Conservation (phyloP, 2,797 vertebrate genomes). For the Artibeus lituratus region DNA sequence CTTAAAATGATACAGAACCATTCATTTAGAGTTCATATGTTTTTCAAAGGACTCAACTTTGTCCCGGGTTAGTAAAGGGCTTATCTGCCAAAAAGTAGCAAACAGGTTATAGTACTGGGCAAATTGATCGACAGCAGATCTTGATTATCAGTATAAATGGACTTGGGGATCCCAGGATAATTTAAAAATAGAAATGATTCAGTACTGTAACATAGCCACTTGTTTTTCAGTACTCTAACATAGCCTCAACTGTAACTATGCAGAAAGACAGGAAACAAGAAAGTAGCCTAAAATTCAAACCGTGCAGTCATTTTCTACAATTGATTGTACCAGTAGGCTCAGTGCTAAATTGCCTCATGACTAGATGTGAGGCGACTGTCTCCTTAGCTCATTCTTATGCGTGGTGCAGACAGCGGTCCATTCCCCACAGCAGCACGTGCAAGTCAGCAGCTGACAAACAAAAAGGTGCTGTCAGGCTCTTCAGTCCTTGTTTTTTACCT, state of each 20-base stretch:
- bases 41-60: neutral
- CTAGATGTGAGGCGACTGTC: neutral
- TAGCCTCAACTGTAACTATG: neutral
- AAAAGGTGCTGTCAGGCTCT: neutral
- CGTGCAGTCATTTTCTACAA: neutral
- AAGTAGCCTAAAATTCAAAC: neutral
- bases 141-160: neutral
- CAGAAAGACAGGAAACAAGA: neutral
- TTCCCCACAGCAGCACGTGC: neutral
- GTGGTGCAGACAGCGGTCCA: neutral
- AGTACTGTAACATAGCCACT: neutral
- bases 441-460: neutral
- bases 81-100: neutral
- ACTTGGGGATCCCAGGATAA: neutral
- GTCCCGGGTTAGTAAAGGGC: neutral
- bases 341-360: neutral
- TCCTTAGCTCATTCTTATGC: neutral
- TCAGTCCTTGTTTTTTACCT: neutral
- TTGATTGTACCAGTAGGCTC: neutral
- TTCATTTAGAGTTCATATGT: neutral
- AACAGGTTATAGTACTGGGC: neutral
- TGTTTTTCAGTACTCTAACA: slow-evolving; percentile 11
- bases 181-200: neutral
- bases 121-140: neutral
- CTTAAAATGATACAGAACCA: neutral